These are phyloP conservation scores for silkworm (Bombyx mori) DNA, from an alignment of 1,140 invertebrate genomes.

Conservation along the genomic window ASM3026992v2 NC_085124.1:2832501-2833000, in stretches of 20 bases:
- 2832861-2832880: slow-evolving; percentile 74
- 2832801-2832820: slow-evolving; percentile 69
- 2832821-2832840: slow-evolving; percentile 74
- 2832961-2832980: slow-evolving; percentile 36
- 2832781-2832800: slow-evolving; percentile 52
- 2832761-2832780: slow-evolving; percentile 23
- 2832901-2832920: slow-evolving; percentile 80
- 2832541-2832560: too few relatives aligned
- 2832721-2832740: not conserved
- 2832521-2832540: too few relatives aligned
- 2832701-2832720: not conserved
- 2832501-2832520: too few relatives aligned
- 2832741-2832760: slow-evolving; percentile 35
- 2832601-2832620: too few relatives aligned
- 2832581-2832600: too few relatives aligned
- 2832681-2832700: too few relatives aligned
- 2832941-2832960: slow-evolving; percentile 62
- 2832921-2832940: slow-evolving; percentile 75
- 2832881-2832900: slow-evolving; percentile 73
- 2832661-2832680: too few relatives aligned
- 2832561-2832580: too few relatives aligned
- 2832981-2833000: too few relatives aligned
- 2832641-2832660: too few relatives aligned
- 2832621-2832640: too few relatives aligned
- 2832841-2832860: slow-evolving; percentile 78